Evolutionary conservation across 2,888 invertebrate species (phyloP), one percentile per base, ranked within the genome.

Genomic region (Volucella inflata): DNA sequence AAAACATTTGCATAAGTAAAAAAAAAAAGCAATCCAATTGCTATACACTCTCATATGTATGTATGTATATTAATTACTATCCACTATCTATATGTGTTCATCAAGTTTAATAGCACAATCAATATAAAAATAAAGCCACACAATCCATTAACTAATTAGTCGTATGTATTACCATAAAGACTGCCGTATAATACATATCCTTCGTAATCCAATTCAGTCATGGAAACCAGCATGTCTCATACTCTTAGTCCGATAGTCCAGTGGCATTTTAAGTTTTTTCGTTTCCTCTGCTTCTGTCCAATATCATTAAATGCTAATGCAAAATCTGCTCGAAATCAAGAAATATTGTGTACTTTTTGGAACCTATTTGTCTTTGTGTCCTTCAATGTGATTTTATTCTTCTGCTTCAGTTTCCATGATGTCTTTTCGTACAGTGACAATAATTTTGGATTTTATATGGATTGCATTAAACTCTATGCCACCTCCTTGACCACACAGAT

Each of bases 181-280:
- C 42, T 48, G 2, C 16, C 46, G 6, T 16, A 0, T 4, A 4
- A 11, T 0, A 14, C 16, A 46, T 30, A 16, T 10, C 57, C 30
- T 65, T 30, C 57, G 55, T 44, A 4, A 16, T 12, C n/a, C 1
- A 0, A 38, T 46, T 12, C 14, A 70, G 30, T 12, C 38, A 83
- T 83, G 83, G 64, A 74, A 11, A 17, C 57, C 48, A n/a, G 68
- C 12, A 68, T 87, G 6, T 0, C 30, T 30, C 30, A 30, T 30
- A 30, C 30, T 30, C 30, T 4, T 40, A 75, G 78, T n/a, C n/a
- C 48, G 0, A 0, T 87, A 36, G 60, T 83, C 12, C 75, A 65
- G 10, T 84, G 79, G 76, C 87, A 84, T 65, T 84, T 76, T 10
- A 76, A 84, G 14, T 2, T 76, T 1, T 87, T 87, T 51, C 84